These are phyloP conservation scores for Tachina lurida DNA, from an alignment of 2,888 invertebrate genomes.

Conservation along the genomic window DNA sequence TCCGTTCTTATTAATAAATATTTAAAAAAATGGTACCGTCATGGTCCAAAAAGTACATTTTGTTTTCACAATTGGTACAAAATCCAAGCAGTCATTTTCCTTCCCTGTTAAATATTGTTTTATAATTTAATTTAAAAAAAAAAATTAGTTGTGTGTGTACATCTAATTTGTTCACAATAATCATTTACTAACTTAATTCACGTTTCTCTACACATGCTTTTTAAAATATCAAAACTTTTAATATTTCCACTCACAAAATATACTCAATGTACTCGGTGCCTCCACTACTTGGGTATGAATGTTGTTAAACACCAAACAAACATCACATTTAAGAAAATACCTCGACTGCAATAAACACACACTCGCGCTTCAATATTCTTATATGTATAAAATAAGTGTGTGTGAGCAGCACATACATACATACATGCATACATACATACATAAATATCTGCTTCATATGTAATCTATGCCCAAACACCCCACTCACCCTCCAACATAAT, in stretches of 20 bases:
- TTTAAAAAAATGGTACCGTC: no score
- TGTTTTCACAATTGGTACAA: no score
- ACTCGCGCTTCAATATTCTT: conserved; percentile 1
- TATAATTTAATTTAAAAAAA: no score
- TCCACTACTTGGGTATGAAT: conserved; percentile 68
- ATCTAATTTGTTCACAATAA: no score
- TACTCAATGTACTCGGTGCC: conserved; percentile 5
- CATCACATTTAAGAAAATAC: conserved; percentile 68
- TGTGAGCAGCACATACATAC: not conserved
- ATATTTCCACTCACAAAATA: no score
- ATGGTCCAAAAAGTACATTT: no score
- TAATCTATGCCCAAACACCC: not conserved
- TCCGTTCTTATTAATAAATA: no score
- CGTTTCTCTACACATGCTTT: not conserved
- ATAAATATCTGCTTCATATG: no score
- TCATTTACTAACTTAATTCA: not conserved
- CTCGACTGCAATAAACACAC: conserved; percentile 35
- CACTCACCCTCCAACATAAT: not conserved
- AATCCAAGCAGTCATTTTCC: no score
- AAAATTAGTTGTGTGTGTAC: no score
- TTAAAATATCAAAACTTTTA: not conserved
- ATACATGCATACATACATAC: not conserved
- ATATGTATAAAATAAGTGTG: not conserved
- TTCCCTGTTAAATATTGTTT: no score
- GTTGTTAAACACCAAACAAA: conserved; percentile 52